Base-by-base conservation (phyloP, 2,888 invertebrate genomes). In the Dysmachus trigonus region DNA sequence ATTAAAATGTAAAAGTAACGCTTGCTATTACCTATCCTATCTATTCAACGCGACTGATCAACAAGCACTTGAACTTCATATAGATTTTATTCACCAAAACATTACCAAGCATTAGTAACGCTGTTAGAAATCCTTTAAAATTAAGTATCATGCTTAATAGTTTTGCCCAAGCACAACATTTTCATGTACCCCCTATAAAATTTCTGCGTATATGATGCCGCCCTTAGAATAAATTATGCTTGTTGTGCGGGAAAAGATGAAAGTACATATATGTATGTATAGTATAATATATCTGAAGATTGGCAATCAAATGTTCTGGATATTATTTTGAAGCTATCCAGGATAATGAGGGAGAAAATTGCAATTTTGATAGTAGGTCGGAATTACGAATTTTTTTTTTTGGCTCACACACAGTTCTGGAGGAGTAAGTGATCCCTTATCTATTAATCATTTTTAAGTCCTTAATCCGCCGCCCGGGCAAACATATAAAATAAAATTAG, bases 361-460 rank as follows among this genome's bases (percentile, higher is more conserved):
- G 62, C 18, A 10, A n/a, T 62, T 62, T 62, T 62, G 22, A 27
- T 62, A 62, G 62, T 18, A 10, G 62, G 62, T 22, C 62, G 62
- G 22, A 7, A 41, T n/a, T n/a, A n/a, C n/a, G n/a, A 41, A 10
- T 13, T 41, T 4, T 8, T 41, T 41, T 41, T 10, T 2, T 2
- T 5, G 4, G 33, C 4, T 6, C 33, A 33, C 2, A 33, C 33
- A n/a, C n/a, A n/a, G n/a, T n/a, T 33, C 33, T 33, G 6, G 41
- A 41, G 41, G 2, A 41, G 15, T n/a, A n/a, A n/a, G 41, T 6
- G 27, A 62, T 62, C 27, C 76, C 41, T 76, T 76, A 76, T 76
- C 76, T 76, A 76, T 76, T 38, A 76, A 76, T 76, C 76, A 76
- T 76, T 76, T 76, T 76, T 76, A 76, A 76, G 18, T 76, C 76